Conservation (phyloP, 2,888 invertebrate genomes). For the Pterostichus niger region DNA sequence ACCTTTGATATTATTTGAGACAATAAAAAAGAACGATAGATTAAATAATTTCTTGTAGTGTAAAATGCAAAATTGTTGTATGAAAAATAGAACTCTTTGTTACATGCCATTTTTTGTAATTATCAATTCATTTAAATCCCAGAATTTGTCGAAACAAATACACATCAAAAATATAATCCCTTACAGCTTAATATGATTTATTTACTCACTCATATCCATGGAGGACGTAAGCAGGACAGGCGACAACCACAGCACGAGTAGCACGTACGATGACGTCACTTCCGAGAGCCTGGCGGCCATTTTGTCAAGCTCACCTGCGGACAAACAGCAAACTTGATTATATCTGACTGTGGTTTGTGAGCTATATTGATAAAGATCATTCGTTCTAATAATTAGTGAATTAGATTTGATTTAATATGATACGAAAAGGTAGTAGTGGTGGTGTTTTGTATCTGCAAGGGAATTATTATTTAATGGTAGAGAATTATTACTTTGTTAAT, state of each 20-base stretch:
- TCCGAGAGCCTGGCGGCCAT: conserved; percentile 72
- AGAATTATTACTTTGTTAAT: neutral
- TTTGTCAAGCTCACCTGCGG: conserved; percentile 36
- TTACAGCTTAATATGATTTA: too few relatives aligned
- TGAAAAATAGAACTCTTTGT: too few relatives aligned
- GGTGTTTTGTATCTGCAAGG: neutral
- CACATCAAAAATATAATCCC: too few relatives aligned
- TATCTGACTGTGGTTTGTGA: neutral
- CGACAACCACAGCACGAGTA: conserved; percentile 73
- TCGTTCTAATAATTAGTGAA: conserved; percentile 14
- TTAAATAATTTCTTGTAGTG: too few relatives aligned
- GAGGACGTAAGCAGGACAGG: conserved; percentile 73
- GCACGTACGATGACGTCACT: conserved; percentile 71
- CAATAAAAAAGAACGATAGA: too few relatives aligned
- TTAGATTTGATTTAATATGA: conserved; percentile 21
- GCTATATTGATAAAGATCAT: conserved; percentile 14
- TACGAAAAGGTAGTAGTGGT: neutral
- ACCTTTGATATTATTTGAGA: too few relatives aligned
- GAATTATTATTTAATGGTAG: conserved; percentile 9
- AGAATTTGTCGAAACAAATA: too few relatives aligned
- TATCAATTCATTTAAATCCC: too few relatives aligned
- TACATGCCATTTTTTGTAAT: too few relatives aligned
- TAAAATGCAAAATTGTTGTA: too few relatives aligned
- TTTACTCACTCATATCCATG: conserved; percentile 74
- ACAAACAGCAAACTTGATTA: conserved; percentile 34